Base-by-base conservation (phyloP, 1,140 invertebrate genomes). In the Battus philenor region DNA sequence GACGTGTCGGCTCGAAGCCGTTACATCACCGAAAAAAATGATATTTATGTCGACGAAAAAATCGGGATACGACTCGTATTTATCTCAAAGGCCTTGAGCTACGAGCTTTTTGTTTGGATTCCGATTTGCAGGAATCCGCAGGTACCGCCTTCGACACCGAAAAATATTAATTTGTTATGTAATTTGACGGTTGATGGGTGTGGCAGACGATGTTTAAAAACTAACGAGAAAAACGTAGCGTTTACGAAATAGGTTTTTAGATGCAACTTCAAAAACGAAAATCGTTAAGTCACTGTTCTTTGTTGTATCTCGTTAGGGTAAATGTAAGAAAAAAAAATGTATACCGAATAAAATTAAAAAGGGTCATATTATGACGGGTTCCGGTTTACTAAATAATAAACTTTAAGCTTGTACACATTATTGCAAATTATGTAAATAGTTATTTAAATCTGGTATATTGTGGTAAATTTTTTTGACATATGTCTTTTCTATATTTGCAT, bases 31-130 rank as follows among this genome's bases (percentile, higher is more conserved):
- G 65, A 68, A 68, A 79, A 84, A 82, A 85, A 82, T 64, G 66
- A 77, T 82, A 82, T 85, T 85, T 85, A 82, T 80, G 80, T 74
- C 54, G 67, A 75, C 50, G 73, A 80, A 82, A 82, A 41, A 82
- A 71, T 70, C 59, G 69, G 73, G 73, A 80, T 72, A 63, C 70
- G 61, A 68, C 38, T 55, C 55, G 24, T 74, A 79, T 79, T 80
- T 80, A 70, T 84, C 69, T 77, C 56, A 65, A 62, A 62, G 17
- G 72, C 64, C 63, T 69, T 72, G 68, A 66, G 60, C 66, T 74
- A 75, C 66, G 63, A 65, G 66, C 49, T 78, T 76, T 78, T 82
- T 78, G 74, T 75, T 66, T 47, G 44, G 45, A 47, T 46, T 64
- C 59, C 67, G 60, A 71, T 75, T 80, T 75, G 72, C 72, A 70